phyloP scores from a whole-genome alignment of 1,140 invertebrate species.

The Macrobrachium rosenbergii region DNA sequence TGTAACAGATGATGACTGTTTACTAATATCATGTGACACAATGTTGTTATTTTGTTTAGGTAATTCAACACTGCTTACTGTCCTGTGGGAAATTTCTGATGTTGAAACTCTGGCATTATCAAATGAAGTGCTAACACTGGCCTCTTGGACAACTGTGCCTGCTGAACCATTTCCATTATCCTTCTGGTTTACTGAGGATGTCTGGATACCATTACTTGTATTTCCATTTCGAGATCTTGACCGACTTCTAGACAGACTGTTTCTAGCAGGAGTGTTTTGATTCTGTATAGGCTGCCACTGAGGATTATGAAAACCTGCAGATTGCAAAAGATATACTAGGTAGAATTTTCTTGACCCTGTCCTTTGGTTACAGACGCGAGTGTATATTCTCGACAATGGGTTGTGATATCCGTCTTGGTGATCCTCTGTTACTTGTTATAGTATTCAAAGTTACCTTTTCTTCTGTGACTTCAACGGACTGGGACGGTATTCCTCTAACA shows the following conservation, averaged over 20 bases:
- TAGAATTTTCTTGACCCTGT: slow-evolving; percentile 2
- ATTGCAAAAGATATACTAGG: slow-evolving; percentile 3
- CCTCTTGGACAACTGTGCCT: no score
- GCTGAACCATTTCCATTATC: no score
- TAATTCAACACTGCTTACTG: no score
- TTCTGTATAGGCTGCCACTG: background rate
- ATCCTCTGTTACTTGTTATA: background rate
- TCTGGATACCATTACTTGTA: no score
- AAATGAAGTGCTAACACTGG: no score
- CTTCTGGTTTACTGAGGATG: no score
- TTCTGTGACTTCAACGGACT: no score
- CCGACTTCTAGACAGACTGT: background rate
- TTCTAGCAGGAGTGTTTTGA: background rate
- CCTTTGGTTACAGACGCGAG: background rate
- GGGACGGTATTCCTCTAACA: no score
- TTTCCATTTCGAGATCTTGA: background rate
- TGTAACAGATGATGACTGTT: background rate
- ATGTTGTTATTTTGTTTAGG: no score
- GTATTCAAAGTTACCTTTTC: background rate
- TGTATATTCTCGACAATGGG: background rate
- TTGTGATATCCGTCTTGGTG: background rate
- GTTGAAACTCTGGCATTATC: no score
- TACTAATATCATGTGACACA: background rate
- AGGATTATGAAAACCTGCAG: background rate
- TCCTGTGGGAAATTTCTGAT: no score